phyloP scores from a whole-genome alignment of 2,113 vertebrate genomes.

The Athene noctua region DNA sequence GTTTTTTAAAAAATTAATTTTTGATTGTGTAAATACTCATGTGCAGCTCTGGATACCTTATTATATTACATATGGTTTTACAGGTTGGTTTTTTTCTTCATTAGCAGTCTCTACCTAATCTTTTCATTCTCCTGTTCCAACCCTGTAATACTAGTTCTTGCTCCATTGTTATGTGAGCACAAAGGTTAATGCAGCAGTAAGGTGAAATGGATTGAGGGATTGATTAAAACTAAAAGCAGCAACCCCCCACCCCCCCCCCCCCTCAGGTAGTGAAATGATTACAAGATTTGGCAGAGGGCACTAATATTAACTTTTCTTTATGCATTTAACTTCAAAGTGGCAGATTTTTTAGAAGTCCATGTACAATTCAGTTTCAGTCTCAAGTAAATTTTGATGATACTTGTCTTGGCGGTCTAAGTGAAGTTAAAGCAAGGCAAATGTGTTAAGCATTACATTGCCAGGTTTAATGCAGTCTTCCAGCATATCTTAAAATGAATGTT shows the following conservation, averaged over 20 bases:
- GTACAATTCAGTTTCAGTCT: background rate
- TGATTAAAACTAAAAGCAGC: background rate
- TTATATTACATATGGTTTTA: background rate
- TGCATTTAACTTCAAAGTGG: background rate
- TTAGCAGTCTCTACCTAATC: background rate
- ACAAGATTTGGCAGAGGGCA: background rate
- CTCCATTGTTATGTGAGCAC: background rate
- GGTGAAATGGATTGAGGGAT: background rate
- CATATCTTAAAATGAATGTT: background rate
- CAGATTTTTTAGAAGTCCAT: background rate
- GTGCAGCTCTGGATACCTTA: background rate
- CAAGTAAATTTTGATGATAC: background rate
- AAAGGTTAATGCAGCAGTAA: background rate
- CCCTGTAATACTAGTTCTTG: background rate
- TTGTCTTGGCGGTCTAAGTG: background rate
- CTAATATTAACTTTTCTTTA: background rate
- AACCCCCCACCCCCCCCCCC: background rate
- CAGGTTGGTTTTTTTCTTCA: background rate
- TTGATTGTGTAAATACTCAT: background rate
- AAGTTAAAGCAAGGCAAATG: background rate
- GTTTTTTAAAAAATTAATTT: background rate
- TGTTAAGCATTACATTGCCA: background rate
- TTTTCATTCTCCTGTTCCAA: background rate
- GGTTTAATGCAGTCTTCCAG: background rate
- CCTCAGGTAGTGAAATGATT: background rate